A percentile compares a stretch with the other conserved stretches of the same genome.
Evolutionary conservation across 2,888 invertebrate species (phyloP).

Genomic region (Netelia fuscicornis): DNA sequence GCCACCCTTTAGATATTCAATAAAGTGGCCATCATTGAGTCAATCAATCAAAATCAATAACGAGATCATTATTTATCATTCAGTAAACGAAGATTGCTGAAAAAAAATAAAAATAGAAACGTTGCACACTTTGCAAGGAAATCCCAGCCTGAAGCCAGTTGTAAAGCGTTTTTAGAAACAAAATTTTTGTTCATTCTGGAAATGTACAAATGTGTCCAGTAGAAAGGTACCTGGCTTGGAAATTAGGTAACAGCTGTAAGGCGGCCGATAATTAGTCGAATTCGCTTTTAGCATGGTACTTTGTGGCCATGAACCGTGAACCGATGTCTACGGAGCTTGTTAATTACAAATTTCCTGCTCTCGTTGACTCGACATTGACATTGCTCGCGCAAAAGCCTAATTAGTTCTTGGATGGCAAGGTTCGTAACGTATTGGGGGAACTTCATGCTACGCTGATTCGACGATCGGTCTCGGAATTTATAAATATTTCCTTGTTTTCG

Average conservation of each 20-base stretch:
- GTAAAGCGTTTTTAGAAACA: no score
- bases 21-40: neutral
- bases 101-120: no score
- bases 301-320: slow-evolving; percentile 50
- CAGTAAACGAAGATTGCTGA: no score
- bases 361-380: slow-evolving; percentile 39
- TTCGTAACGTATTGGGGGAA: neutral
- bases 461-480: no score
- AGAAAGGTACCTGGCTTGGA: slow-evolving; percentile 23
- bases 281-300: slow-evolving; percentile 74
- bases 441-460: neutral
- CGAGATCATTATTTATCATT: no score
- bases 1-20: neutral
- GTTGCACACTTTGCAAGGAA: no score
- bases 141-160: no score
- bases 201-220: neutral
- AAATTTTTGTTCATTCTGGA: neutral
- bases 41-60: no score
- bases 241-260: slow-evolving; percentile 73
- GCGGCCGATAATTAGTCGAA: slow-evolving; percentile 74
- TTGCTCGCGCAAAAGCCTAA: slow-evolving; percentile 41
- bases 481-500: no score
- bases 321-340: slow-evolving; percentile 2
- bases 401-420: neutral
- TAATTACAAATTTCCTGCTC: slow-evolving; percentile 62